Conservation (phyloP, 2,888 invertebrate genomes). For the Limnephilus auricula region DNA sequence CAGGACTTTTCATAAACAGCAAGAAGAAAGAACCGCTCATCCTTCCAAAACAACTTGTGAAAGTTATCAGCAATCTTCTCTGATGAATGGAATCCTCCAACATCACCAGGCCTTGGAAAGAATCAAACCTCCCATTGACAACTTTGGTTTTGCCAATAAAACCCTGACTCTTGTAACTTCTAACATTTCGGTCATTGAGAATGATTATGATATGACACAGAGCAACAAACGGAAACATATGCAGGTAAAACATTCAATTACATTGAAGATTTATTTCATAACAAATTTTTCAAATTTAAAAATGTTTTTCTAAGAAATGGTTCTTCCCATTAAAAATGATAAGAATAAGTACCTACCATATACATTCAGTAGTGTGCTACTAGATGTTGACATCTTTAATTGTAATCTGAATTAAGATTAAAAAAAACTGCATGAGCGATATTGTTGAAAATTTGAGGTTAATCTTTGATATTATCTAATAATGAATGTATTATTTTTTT, state of each 20-base stretch:
- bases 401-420: background rate
- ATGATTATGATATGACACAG: background rate
- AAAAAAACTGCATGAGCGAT: background rate
- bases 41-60: background rate
- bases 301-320: background rate
- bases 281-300: background rate
- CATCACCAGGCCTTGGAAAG: background rate
- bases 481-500: background rate
- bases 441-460: background rate
- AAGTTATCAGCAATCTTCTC: slow-evolving; percentile 15
- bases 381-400: background rate
- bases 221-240: slow-evolving; percentile 43
- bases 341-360: too few relatives aligned
- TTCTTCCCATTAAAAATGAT: background rate
- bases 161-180: background rate
- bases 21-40: slow-evolving; percentile 36
- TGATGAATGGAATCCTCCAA: background rate
- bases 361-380: too few relatives aligned
- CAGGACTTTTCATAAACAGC: slow-evolving; percentile 33
- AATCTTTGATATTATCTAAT: background rate
- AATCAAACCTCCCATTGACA: slow-evolving; percentile 37
- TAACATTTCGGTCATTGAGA: background rate
- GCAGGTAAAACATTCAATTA: slow-evolving; percentile 9
- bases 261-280: background rate
- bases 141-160: background rate